A percentile compares a stretch with the other conserved stretches of the same genome.
Conservation (phyloP, 2,113 vertebrate genomes). For the Callopanchax toddi region DNA sequence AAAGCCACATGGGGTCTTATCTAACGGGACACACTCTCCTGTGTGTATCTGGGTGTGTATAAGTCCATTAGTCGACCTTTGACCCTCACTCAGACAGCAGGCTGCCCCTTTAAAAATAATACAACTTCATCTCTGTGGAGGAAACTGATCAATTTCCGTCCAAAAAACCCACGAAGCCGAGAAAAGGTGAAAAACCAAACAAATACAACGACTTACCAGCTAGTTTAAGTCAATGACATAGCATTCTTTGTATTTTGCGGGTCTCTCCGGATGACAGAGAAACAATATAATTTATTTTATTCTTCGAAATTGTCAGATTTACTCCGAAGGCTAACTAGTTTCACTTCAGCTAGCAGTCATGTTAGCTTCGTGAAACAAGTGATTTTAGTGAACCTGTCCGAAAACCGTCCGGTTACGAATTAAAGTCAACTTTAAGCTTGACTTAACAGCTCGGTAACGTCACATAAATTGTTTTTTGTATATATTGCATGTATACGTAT, state of each 20-base stretch:
- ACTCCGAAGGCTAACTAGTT: not conserved
- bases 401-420: not conserved
- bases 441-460: not conserved
- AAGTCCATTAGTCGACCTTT: not conserved
- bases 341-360: not conserved
- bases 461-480: not conserved
- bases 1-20: conserved; percentile 3
- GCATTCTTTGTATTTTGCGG: not conserved
- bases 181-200: not conserved
- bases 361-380: not conserved
- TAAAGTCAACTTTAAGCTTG: not conserved
- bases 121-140: not conserved
- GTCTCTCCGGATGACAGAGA: not conserved
- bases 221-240: too few species aligned
- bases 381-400: not conserved
- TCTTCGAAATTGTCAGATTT: too few species aligned
- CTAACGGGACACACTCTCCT: not conserved
- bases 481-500: not conserved
- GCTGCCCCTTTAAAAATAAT: conserved; percentile 27
- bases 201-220: not conserved
- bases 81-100: not conserved
- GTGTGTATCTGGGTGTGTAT: too few species aligned
- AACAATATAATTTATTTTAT: not conserved
- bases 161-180: not conserved
- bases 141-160: not conserved